Base-by-base conservation (phyloP, 2,888 invertebrate species). In the Zeuzera pyrina region DNA sequence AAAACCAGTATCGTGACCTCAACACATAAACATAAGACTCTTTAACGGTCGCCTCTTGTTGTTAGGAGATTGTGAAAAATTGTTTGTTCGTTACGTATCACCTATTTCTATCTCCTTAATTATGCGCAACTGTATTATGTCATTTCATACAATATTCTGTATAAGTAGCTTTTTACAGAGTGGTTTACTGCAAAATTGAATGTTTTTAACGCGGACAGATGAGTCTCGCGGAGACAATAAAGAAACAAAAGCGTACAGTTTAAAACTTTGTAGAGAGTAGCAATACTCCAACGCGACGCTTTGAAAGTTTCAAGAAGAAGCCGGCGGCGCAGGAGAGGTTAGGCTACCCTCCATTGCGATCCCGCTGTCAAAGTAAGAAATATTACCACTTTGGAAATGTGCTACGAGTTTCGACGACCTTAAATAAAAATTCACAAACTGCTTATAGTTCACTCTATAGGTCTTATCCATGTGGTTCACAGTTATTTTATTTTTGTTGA, bases 171-270 rank as follows among this genome's bases (percentile, higher is more conserved):
- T 58, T 58, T 55, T 49, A 58, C 47, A 52, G 49, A 47, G 52
- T 50, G 44, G 59, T 64, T 65, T 56, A 57, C 56, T 55, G 47
- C 45, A 52, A 56, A 58, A 64, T 56, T 57, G 49, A 55, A 64
- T 58, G 65, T 64, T 67, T 69, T 62, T 61, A 57, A 66, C 62
- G 57, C 62, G 57, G 59, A 67, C 60, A 68, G 53, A 63, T 49
- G 57, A 63, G 52, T 41, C 52, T 52, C 53, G 52, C 45, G 63
- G 64, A 76, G 68, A 79, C 71, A 77, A 77, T 78, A 77, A 76
- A 76, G 72, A 71, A 73, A 60, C 61, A 60, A 68, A 73, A 77
- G 70, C 70, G 74, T 65, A 61, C 63, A 70, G 70, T 76, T 78
- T 71, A 63, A 78, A 78, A 78, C 58, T 78, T 76, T 68, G 58